Evolutionary conservation across 2,113 vertebrate species (phyloP).

Genomic region (Mystacornis crossleyi): DNA sequence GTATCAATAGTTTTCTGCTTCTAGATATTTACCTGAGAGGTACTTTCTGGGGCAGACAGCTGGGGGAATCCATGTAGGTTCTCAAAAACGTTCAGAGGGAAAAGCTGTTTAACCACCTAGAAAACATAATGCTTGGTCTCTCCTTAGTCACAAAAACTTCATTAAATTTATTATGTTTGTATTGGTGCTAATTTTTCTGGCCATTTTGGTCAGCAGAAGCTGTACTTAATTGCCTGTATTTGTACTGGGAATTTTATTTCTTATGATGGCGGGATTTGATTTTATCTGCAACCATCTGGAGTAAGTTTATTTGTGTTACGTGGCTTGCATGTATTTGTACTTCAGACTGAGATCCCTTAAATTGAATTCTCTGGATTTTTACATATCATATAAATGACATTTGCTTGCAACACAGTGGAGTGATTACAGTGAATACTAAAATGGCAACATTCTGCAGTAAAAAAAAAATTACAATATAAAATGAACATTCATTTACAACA

Average conservation of each 20-base stretch:
- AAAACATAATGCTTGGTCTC: background rate
- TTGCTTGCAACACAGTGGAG: slow-evolving; percentile 70
- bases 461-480: slow-evolving; percentile 68
- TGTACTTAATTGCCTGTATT: slow-evolving; percentile 31
- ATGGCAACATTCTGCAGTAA: slow-evolving; percentile 67
- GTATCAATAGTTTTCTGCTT: slow-evolving; percentile 36
- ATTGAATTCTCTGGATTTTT: slow-evolving; percentile 73
- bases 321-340: slow-evolving; percentile 75
- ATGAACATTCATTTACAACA: slow-evolving; percentile 74
- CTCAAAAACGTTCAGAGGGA: background rate
- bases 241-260: slow-evolving; percentile 62
- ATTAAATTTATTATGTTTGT: slow-evolving; percentile 52
- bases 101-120: slow-evolving; percentile 6
- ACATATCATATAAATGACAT: slow-evolving; percentile 71
- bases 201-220: slow-evolving; percentile 56
- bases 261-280: slow-evolving; percentile 65
- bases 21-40: background rate
- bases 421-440: slow-evolving; percentile 75
- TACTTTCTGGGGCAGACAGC: background rate
- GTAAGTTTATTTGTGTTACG: slow-evolving; percentile 72
- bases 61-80: background rate
- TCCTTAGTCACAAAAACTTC: background rate
- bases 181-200: slow-evolving; percentile 49
- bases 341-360: slow-evolving; percentile 66
- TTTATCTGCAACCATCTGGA: slow-evolving; percentile 77